Conservation (phyloP, 2,113 vertebrate species). For the Oreochromis niloticus region DNA sequence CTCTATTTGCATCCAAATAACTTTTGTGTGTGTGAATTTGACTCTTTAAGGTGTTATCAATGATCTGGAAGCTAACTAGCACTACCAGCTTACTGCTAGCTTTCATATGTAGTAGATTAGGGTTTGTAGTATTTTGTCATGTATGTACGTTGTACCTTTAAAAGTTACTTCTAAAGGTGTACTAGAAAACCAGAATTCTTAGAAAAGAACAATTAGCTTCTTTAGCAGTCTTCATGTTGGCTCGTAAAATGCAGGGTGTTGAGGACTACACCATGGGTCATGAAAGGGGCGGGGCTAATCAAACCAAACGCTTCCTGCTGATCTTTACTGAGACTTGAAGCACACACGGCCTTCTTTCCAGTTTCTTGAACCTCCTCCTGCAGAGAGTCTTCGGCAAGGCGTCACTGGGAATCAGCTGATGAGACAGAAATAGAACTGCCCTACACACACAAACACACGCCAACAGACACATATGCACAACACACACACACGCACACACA, state of each 20-base stretch:
- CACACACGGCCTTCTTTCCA: not conserved
- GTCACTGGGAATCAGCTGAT: conserved; percentile 45
- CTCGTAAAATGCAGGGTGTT: not conserved
- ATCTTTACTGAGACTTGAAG: not conserved
- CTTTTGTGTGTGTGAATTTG: not conserved
- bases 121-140: not conserved
- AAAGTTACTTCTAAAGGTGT: not conserved
- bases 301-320: not conserved
- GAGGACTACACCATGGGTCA: not conserved
- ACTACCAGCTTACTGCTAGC: not conserved
- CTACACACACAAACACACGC: not conserved
- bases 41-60: accelerated
- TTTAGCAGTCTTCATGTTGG: not conserved
- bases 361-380: not conserved
- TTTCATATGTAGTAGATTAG: not conserved
- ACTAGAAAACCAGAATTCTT: not conserved
- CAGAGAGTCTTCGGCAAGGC: not conserved
- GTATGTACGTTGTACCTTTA: not conserved
- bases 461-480: not conserved
- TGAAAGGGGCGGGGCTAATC: not conserved
- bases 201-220: not conserved
- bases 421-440: conserved; percentile 47
- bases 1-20: not conserved
- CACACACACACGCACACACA: not conserved
- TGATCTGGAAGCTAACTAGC: not conserved